Base-by-base conservation (phyloP, 2,113 vertebrate genomes). In the Gobius niger region DNA sequence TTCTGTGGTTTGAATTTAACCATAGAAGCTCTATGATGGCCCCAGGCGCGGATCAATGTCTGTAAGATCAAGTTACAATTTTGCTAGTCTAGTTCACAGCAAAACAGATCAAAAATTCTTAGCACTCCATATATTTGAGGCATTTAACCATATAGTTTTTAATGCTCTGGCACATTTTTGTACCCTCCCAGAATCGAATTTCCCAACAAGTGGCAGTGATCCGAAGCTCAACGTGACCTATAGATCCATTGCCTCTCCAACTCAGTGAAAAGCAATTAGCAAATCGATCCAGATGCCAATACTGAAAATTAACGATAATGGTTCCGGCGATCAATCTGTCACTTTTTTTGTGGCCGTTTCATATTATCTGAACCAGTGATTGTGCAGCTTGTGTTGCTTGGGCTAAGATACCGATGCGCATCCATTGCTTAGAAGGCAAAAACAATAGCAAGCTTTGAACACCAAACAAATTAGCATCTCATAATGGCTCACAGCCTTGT, bases 1-100 rank as follows among this genome's bases (percentile, higher is more conserved):
- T 18, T 57, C 54, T 57, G 54, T 57, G 54, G 54, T 57, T 57
- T 57, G 54, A 57, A 57, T 12, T 57, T 57, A 40, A 40, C 54
- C 54, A 57, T 57, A 57, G 54, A 12, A 14, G 54, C 24, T 57
- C 54, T 40, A 6, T 57, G 54, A 57, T 57, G 54, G 54, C 54
- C 54, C 24, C 54, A 40, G 24, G 54, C 54, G 7, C 54, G 12
- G 24, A 57, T 57, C 54, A 40, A 57, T 57, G 24, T 15, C 54
- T 56, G 53, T 7, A 15, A 14, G 54, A 57, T 57, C 54, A 57
- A 40, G 24, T 57, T 57, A 12, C 54, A 57, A 24, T 11, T 57
- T 57, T 57, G 24, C 12, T 34, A 24, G 11, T 14, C 24, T 1
- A 13, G 54, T 40, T 19, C 24, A 54, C 0, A 4, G 12, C 1